phyloP scores from a whole-genome alignment of 92 coral and sea anemone genomes.

The Siderastrea radians region DNA sequence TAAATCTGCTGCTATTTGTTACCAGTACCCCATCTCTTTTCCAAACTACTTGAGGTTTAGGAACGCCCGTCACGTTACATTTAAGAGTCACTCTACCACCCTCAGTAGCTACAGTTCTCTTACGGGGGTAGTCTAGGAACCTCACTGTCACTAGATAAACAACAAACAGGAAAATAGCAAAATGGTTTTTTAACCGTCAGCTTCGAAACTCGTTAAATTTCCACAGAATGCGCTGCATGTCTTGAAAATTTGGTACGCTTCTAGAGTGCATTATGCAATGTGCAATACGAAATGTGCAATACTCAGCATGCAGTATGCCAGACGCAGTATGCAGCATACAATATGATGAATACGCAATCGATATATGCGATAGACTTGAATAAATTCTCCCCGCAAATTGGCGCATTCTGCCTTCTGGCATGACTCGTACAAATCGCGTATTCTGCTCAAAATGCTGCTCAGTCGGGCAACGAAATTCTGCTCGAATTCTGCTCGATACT shows the following conservation, averaged over 20 bases:
- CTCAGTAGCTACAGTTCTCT: not conserved
- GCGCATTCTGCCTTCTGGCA: no score
- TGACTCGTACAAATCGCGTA: no score
- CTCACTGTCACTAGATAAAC: constrained; percentile 22
- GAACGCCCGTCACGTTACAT: constrained; percentile 75
- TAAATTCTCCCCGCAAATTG: no score
- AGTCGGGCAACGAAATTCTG: no score
- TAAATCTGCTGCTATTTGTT: constrained; percentile 40
- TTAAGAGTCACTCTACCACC: constrained; percentile 48
- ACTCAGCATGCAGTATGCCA: not conserved
- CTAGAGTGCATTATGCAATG: not conserved
- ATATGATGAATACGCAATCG: no score
- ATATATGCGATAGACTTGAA: no score
- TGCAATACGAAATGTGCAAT: not conserved
- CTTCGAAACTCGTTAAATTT: not conserved
- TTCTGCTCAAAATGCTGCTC: no score
- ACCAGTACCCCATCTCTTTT: constrained; percentile 71
- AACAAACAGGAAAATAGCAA: not conserved
- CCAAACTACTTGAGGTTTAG: constrained; percentile 76
- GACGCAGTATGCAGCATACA: not conserved
- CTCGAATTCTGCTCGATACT: no score
- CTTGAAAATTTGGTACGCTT: no score
- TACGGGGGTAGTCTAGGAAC: not conserved
- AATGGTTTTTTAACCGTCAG: not conserved
- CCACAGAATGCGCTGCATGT: no score